phyloP scores from a whole-genome alignment of 2,797 vertebrate species.

The Acanthornis magna region DNA sequence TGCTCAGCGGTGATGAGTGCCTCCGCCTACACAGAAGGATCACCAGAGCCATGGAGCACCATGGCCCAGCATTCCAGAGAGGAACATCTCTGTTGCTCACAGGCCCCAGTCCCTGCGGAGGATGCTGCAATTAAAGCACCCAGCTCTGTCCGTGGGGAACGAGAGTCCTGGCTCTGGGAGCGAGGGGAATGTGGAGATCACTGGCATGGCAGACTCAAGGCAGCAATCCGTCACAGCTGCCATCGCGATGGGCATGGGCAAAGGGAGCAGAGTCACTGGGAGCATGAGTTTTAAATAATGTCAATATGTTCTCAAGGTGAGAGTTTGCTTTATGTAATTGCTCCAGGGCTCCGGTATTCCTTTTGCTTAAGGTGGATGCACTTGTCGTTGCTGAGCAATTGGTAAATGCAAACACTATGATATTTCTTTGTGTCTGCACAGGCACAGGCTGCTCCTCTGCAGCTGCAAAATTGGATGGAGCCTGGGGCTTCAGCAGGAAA shows the following conservation, averaged over 20 bases:
- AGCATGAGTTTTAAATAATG: neutral
- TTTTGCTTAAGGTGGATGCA: neutral
- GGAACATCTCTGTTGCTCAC: neutral
- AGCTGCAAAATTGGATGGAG: neutral
- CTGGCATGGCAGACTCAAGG: rapidly evolving
- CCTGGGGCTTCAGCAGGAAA: neutral
- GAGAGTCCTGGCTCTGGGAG: rapidly evolving
- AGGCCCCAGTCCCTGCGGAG: neutral
- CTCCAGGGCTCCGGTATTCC: rapidly evolving
- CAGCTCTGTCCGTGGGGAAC: neutral
- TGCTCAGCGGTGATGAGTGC: rapidly evolving
- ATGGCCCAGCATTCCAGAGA: neutral
- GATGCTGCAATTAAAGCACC: neutral
- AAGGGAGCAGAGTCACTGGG: neutral
- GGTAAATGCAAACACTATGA: neutral
- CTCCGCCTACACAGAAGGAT: neutral
- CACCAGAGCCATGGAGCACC: rapidly evolving
- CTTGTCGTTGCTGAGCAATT: neutral
- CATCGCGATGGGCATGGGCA: rapidly evolving
- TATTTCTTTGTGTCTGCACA: neutral
- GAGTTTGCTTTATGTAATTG: neutral
- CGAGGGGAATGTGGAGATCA: rapidly evolving
- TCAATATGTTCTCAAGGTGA: neutral
- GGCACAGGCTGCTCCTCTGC: neutral
- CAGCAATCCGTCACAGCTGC: neutral